These are phyloP conservation scores for Neotragus pygmaeus DNA, from an alignment of 2,113 vertebrate species.

Conservation along the genomic window DNA sequence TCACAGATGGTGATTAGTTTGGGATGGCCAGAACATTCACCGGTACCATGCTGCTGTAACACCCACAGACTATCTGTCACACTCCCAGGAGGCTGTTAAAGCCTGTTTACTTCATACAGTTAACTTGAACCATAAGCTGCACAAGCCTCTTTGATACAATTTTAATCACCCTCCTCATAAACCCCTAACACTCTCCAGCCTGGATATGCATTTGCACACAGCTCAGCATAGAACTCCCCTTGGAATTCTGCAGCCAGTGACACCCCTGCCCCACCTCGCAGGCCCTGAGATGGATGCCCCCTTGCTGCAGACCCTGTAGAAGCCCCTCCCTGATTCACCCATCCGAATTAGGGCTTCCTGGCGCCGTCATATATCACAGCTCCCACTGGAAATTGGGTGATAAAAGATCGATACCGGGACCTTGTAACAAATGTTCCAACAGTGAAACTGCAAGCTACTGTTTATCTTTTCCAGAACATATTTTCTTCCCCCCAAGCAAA, in stretches of 20 bases:
- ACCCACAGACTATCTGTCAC: constrained; percentile 88
- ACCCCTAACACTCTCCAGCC: constrained; percentile 76
- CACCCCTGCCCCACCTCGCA: not conserved
- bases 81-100: constrained; percentile 85
- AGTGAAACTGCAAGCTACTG: constrained; percentile 32
- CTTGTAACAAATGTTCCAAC: constrained; percentile 33
- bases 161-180: constrained; percentile 87
- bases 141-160: constrained; percentile 86
- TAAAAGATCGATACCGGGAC: constrained; percentile 29
- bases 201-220: constrained; percentile 62
- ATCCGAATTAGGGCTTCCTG: not conserved
- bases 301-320: not conserved
- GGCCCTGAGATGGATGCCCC: not conserved
- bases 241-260: not conserved
- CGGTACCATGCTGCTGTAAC: constrained; percentile 84
- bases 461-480: constrained; percentile 57
- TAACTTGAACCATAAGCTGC: constrained; percentile 90
- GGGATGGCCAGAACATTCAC: constrained; percentile 86
- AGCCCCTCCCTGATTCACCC: constrained; percentile 29
- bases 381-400: constrained; percentile 56
- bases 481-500: constrained; percentile 52
- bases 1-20: constrained; percentile 89
- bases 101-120: constrained; percentile 87
- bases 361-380: not conserved
- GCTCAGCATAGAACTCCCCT: constrained; percentile 3